Conservation (phyloP, 2,797 vertebrate species). For the Chloroceryle amazona region DNA sequence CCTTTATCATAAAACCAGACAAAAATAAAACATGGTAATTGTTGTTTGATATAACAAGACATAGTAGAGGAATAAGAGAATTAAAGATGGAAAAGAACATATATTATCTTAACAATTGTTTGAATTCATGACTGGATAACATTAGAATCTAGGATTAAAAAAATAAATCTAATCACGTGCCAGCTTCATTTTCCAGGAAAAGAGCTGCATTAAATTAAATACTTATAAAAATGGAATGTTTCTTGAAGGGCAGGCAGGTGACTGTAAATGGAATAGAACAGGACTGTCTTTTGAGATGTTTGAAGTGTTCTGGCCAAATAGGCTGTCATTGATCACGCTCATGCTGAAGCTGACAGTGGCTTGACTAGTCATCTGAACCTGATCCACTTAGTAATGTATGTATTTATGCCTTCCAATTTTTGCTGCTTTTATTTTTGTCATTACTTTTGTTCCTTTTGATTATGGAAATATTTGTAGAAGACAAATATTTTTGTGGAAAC, state of each 20-base stretch:
- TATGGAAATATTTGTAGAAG: not conserved
- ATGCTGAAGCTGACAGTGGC: not conserved
- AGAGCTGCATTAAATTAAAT: not conserved
- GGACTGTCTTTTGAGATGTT: not conserved
- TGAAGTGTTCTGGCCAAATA: not conserved
- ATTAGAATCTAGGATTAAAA: not conserved
- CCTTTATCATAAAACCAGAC: slow-evolving; percentile 13
- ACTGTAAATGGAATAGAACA: not conserved
- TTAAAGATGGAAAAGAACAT: not conserved
- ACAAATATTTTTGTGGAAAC: not conserved
- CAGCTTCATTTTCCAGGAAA: not conserved
- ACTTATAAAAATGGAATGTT: not conserved
- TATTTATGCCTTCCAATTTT: not conserved
- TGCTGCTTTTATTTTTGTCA: not conserved
- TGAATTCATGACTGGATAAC: not conserved
- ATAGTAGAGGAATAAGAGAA: slow-evolving; percentile 7
- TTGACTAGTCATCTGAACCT: not conserved
- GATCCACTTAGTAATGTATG: not conserved
- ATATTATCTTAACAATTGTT: not conserved
- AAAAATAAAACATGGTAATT: slow-evolving; percentile 33
- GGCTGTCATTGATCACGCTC: not conserved
- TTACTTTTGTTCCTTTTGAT: not conserved
- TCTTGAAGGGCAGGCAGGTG: not conserved
- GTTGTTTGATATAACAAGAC: slow-evolving; percentile 33
- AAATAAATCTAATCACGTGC: not conserved